These are phyloP conservation scores for Drosophila nigromelanica DNA, from an alignment of 1,140 invertebrate species.

Conservation along the genomic window DNA sequence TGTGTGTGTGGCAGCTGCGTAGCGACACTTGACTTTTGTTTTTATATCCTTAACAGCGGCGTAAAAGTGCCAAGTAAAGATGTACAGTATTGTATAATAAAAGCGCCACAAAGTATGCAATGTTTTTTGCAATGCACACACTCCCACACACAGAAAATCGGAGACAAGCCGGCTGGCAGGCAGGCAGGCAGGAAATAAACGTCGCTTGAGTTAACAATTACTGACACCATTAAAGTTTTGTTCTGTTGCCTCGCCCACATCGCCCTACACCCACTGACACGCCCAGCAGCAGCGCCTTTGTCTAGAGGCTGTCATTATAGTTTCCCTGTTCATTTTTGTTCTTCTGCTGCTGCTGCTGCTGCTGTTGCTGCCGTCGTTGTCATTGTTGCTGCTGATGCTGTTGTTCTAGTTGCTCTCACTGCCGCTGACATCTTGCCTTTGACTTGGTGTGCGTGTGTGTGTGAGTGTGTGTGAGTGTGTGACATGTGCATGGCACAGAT, in stretches of 20 bases:
- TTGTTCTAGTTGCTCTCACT: slow-evolving; percentile 17
- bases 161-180: slow-evolving; percentile 6
- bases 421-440: slow-evolving; percentile 45
- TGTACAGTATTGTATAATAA: slow-evolving; percentile 70
- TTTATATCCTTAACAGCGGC: slow-evolving; percentile 71
- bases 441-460: slow-evolving; percentile 33
- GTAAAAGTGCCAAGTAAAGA: slow-evolving; percentile 74
- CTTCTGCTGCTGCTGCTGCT: slow-evolving; percentile 26
- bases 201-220: slow-evolving; percentile 82
- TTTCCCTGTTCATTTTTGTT: slow-evolving; percentile 47
- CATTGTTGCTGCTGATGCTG: slow-evolving; percentile 50
- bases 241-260: slow-evolving; percentile 17
- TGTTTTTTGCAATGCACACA: slow-evolving; percentile 33
- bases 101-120: slow-evolving; percentile 76
- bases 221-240: slow-evolving; percentile 80
- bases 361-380: slow-evolving; percentile 35
- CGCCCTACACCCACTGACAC: slow-evolving; percentile 7
- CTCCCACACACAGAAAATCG: slow-evolving; percentile 29
- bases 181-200: slow-evolving; percentile 74
- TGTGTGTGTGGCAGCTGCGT: slow-evolving; percentile 33
- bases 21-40: slow-evolving; percentile 77
- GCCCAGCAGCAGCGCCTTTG: slow-evolving; percentile 37
- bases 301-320: slow-evolving; percentile 65
- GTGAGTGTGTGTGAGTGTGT: slow-evolving; percentile 43
- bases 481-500: slow-evolving; percentile 77